A percentile compares a stretch with the other conserved stretches of the same genome.
Conservation (phyloP, 1,140 invertebrate genomes). For the Augochlora pura region DNA sequence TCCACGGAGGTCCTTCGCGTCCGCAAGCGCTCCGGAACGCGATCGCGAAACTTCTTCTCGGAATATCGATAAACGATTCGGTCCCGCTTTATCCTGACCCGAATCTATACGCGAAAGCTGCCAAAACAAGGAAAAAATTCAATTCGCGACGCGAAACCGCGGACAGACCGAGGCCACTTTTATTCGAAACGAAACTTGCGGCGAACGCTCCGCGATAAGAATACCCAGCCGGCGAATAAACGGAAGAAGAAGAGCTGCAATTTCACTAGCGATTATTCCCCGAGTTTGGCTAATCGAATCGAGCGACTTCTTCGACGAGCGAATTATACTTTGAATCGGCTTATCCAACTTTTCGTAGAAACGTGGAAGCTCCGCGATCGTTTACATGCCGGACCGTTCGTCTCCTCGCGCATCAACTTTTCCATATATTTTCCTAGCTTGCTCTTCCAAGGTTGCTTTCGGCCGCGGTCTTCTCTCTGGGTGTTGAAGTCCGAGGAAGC, state of each 20-base stretch:
- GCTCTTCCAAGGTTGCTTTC: no score
- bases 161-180: neutral
- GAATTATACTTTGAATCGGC: no score
- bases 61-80: conserved; percentile 36
- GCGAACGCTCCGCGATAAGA: neutral
- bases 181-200: neutral
- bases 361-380: no score
- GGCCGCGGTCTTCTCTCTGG: no score
- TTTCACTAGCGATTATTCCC: neutral
- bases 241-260: neutral
- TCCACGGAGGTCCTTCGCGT: neutral
- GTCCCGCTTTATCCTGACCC: neutral
- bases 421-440: no score
- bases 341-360: no score
- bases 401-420: no score
- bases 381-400: no score
- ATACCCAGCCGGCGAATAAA: neutral
- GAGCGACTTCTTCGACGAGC: no score
- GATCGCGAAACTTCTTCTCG: conserved; percentile 14
- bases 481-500: no score
- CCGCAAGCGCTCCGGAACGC: neutral
- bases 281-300: no score
- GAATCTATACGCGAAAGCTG: neutral
- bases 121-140: neutral
- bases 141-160: neutral